phyloP scores from a whole-genome alignment of 2,888 invertebrate genomes.

The Luffia ferchaultella region DNA sequence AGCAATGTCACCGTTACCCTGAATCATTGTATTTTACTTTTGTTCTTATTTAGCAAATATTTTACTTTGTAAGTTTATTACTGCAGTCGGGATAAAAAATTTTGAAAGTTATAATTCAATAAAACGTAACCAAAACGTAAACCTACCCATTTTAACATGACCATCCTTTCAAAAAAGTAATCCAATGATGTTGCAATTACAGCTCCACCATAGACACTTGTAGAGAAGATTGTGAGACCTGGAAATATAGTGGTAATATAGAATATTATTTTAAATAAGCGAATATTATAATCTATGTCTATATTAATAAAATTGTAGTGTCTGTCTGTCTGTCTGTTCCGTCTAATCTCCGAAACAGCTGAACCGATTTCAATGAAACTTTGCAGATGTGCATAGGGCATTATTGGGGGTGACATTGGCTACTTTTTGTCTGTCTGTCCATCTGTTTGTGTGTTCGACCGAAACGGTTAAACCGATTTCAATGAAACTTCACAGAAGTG shows the following conservation, averaged over 20 bases:
- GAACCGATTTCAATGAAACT: too few species aligned
- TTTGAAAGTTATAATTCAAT: not conserved
- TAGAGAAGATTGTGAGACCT: slow-evolving; percentile 77
- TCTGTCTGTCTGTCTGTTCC: too few species aligned
- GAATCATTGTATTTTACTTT: not conserved
- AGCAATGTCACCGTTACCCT: too few species aligned
- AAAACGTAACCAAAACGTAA: not conserved
- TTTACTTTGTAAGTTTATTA: not conserved
- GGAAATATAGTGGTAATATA: slow-evolving; percentile 19
- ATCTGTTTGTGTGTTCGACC: too few species aligned
- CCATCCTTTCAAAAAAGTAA: slow-evolving; percentile 77
- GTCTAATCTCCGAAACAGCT: too few species aligned
- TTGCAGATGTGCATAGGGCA: too few species aligned
- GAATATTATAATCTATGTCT: too few species aligned
- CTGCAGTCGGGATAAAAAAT: not conserved
- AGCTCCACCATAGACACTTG: slow-evolving; percentile 79
- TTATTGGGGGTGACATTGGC: too few species aligned
- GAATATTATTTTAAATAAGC: not conserved
- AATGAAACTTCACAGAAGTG: too few species aligned
- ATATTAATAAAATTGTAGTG: too few species aligned
- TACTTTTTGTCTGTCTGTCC: too few species aligned
- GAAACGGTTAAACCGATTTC: too few species aligned
- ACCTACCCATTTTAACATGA: slow-evolving; percentile 72
- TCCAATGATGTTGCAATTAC: slow-evolving; percentile 75
- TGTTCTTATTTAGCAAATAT: not conserved